Base-by-base conservation (phyloP, 2,888 invertebrate genomes). In the Alsophila aescularia region DNA sequence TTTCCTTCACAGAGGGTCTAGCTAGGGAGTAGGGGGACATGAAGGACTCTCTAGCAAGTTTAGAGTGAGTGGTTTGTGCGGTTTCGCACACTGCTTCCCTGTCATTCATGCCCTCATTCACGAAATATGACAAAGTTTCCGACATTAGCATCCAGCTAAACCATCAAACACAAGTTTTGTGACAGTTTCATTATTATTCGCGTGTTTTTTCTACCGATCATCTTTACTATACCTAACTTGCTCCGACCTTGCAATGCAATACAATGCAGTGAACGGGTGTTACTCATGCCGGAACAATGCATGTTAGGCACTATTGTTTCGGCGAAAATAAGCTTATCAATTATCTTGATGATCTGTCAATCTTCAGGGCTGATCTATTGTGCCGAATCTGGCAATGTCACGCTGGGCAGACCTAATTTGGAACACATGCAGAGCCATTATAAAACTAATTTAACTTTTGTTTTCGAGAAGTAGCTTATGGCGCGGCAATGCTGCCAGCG, bases 171-270 rank as follows among this genome's bases (percentile, higher is more conserved):
- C n/a, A 16, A 34, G 27, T 35, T 29, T 36, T 15, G 47, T 10
- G 29, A n/a, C 35, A 13, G 7, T 14, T 37, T 29, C 42, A 36
- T 36, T 42, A 41, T 9, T 4, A 4, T 24, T 12, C 8, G 29
- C 32, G n/a, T n/a, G n/a, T n/a, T n/a, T n/a, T n/a, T 32, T 13
- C 12, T 10, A 10, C 5, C 12, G 5, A 13, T 18, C 10, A 9
- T 51, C 31, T 5, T 29, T 37, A 32, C 31, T 32, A 8, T 13
- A 24, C 32, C 37, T 34, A 8, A 45, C 56, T 47, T 44, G 44
- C 36, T 41, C 31, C 49, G 49, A 57, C 57, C 57, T 57, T 57
- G 57, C 48, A 43, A 5, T 52, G 56, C 56, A 48, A 56, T 42
- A 51, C 57, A 57, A 52, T 52, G 41, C 57, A 57, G 43, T 43